Base-by-base conservation (phyloP, 2,797 vertebrate genomes). In the Lutjanus campechanus region DNA sequence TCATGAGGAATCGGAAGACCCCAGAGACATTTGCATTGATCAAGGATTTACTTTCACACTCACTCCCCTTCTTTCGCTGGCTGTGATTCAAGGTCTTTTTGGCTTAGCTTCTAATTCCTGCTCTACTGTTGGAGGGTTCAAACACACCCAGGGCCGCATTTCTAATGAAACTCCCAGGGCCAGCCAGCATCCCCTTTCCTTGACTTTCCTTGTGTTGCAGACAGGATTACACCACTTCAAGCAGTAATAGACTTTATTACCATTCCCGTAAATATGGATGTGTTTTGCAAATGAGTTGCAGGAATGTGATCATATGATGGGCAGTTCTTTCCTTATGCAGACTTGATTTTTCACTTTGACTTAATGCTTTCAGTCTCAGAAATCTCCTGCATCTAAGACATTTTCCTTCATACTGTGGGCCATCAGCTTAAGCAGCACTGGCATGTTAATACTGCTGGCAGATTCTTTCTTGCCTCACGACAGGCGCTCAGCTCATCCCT, bases 31-130 rank as follows among this genome's bases (percentile, higher is more conserved):
- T 88, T 85, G 90, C 90, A 95, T 95, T 95, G 93, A 95, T 95
- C 91, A 93, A 91, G 94, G 92, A 92, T 93, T 95, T 95, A 91
- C 90, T 93, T 95, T 93, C 92, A 92, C 91, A 88, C 92, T 88
- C 84, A 87, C 90, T 91, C 89, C 85, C 73, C 88, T 87, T 90
- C 89, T 89, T 91, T 93, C 86, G 81, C 92, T 91, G 88, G 88
- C 92, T 95, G 90, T 93, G 93, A 94, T 95, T 94, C 94, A 94
- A 94, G 93, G 94, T 95, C 93, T 94, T 94, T 92, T 90, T 92
- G 93, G 92, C 93, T 95, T 93, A 93, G 87, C 82, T 84, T 93
- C 85, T 95, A 95, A 95, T 95, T 93, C 92, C 91, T 88, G 77
- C 90, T 91, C 88, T 92, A 90, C 91, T 94, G 90, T 91, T 93